Evolutionary conservation across 2,797 vertebrate species (phyloP).

Genomic region (Falco peregrinus): DNA sequence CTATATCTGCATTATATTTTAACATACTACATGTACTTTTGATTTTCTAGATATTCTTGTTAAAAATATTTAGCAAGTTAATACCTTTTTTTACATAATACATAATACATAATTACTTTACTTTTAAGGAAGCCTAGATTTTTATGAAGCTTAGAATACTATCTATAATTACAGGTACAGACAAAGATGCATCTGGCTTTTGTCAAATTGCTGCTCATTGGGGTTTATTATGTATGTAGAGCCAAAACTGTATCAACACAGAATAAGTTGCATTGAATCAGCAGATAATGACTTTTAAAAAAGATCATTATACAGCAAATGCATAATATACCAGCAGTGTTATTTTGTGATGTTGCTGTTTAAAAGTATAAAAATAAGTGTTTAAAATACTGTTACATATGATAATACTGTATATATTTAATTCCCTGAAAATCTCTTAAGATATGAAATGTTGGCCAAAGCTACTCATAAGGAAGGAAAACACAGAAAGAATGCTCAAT

Average conservation of each 20-base stretch:
- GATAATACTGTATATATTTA: neutral
- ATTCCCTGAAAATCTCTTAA: neutral
- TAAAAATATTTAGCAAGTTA: neutral
- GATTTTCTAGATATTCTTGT: neutral
- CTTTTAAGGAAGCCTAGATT: neutral
- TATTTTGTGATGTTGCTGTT: neutral
- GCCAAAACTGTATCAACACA: neutral
- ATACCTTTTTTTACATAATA: neutral
- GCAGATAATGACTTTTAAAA: neutral
- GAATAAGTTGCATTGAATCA: neutral
- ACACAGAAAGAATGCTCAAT: neutral
- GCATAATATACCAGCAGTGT: neutral
- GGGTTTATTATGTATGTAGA: neutral
- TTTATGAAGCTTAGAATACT: neutral
- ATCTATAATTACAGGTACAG: neutral
- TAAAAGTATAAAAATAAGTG: neutral
- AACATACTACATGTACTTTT: neutral
- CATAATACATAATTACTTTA: neutral
- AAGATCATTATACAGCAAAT: neutral
- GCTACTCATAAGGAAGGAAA: neutral
- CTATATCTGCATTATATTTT: neutral
- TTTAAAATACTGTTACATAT: neutral
- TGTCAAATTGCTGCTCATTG: neutral
- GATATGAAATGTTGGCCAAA: neutral
- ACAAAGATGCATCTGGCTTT: neutral